These are phyloP conservation scores for Sigmodon hispidus DNA, from an alignment of 2,113 vertebrate genomes.

Conservation along the genomic window DNA sequence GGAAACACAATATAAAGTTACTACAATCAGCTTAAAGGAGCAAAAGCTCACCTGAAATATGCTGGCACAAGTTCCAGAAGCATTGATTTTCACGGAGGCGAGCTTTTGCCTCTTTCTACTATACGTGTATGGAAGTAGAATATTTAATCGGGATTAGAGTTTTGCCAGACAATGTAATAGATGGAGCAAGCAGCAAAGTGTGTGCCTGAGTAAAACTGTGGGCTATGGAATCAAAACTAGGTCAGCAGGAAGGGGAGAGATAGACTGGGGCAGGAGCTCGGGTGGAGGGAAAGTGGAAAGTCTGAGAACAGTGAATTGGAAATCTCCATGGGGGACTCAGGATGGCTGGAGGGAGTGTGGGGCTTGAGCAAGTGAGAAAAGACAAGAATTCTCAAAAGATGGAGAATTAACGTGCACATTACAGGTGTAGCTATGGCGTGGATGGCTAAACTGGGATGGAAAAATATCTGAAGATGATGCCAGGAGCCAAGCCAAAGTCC, in stretches of 20 bases:
- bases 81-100: background rate
- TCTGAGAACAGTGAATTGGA: background rate
- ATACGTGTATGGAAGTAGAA: background rate
- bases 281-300: background rate
- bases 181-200: background rate
- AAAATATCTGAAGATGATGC: background rate
- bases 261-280: background rate
- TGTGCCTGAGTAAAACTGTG: background rate
- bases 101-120: background rate
- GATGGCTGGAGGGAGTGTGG: background rate
- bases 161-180: background rate
- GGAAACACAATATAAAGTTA: conserved; percentile 23
- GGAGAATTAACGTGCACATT: background rate
- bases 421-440: background rate
- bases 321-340: background rate
- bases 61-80: background rate
- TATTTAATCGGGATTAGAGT: background rate
- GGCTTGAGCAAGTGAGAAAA: background rate
- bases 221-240: background rate
- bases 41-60: background rate
- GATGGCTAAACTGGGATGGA: background rate
- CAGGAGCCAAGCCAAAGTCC: no score
- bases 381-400: background rate
- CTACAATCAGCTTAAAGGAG: background rate
- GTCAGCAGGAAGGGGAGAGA: background rate